phyloP scores from a whole-genome alignment of 1,140 invertebrate species.

The Leptonema lineaticorne region DNA sequence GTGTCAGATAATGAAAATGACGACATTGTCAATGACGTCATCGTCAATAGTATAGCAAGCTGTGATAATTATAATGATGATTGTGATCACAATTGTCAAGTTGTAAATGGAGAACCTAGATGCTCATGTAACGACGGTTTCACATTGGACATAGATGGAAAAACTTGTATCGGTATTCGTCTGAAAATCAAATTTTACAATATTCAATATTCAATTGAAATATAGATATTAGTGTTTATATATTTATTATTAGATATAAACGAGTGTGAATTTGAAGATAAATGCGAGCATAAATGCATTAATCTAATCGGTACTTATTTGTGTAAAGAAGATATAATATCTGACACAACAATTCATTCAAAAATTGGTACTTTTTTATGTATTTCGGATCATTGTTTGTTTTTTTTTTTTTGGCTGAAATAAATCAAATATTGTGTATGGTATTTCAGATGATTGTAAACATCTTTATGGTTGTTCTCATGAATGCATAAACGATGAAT shows the following conservation, averaged over 20 bases:
- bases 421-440: neutral
- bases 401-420: constrained; percentile 15
- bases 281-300: constrained; percentile 57
- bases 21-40: neutral
- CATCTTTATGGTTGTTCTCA: constrained; percentile 51
- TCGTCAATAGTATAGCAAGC: constrained; percentile 18
- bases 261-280: constrained; percentile 65
- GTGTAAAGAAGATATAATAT: constrained; percentile 60
- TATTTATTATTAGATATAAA: constrained; percentile 60
- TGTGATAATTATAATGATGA: constrained; percentile 32
- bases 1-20: neutral
- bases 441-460: constrained; percentile 7
- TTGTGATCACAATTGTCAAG: constrained; percentile 47
- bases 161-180: too few relatives aligned
- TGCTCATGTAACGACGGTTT: constrained; percentile 47
- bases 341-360: constrained; percentile 48
- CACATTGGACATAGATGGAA: constrained; percentile 43
- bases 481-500: constrained; percentile 54
- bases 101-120: constrained; percentile 44
- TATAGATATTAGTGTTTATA: constrained; percentile 15
- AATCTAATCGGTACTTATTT: constrained; percentile 65
- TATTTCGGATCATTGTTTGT: neutral
- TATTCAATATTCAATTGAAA: neutral
- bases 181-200: neutral
- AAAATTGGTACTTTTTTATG: constrained; percentile 21